phyloP scores from a whole-genome alignment of 1,140 invertebrate species.

The Oryctes rhinoceros region DNA sequence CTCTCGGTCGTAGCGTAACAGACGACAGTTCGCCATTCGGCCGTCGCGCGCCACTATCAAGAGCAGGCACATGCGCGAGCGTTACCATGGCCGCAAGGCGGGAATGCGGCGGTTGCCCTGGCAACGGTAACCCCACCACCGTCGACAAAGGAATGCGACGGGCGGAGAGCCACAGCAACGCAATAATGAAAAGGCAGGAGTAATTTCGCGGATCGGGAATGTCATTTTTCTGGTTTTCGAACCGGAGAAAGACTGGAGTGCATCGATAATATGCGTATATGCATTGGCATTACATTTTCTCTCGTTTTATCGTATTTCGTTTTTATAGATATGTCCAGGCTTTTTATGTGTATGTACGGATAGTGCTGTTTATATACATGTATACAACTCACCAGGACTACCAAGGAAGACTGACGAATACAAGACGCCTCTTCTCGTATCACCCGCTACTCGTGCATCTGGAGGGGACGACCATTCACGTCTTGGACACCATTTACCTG shows the following conservation, averaged over 20 bases:
- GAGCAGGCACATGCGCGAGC: constrained; percentile 57
- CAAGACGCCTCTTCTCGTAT: constrained; percentile 78
- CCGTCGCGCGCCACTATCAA: constrained; percentile 53
- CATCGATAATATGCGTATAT: constrained; percentile 29
- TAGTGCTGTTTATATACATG: not conserved
- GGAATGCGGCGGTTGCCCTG: constrained; percentile 63
- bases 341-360: not conserved
- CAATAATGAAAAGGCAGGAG: constrained; percentile 51
- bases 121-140: constrained; percentile 59
- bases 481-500: constrained; percentile 89
- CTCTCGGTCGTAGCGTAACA: not conserved
- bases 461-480: constrained; percentile 87
- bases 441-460: constrained; percentile 75
- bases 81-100: constrained; percentile 63
- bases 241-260: constrained; percentile 17
- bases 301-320: not conserved
- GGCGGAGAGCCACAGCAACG: constrained; percentile 42
- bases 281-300: not conserved
- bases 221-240: constrained; percentile 49
- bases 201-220: constrained; percentile 52
- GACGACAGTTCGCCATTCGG: constrained; percentile 53
- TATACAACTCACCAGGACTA: constrained; percentile 79
- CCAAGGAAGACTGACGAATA: constrained; percentile 90
- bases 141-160: constrained; percentile 58
- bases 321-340: not conserved